Evolutionary conservation across 2,888 invertebrate genomes (phyloP), one percentile per base, ranked within the genome.

Genomic region (Lasioglossum villosulum): DNA sequence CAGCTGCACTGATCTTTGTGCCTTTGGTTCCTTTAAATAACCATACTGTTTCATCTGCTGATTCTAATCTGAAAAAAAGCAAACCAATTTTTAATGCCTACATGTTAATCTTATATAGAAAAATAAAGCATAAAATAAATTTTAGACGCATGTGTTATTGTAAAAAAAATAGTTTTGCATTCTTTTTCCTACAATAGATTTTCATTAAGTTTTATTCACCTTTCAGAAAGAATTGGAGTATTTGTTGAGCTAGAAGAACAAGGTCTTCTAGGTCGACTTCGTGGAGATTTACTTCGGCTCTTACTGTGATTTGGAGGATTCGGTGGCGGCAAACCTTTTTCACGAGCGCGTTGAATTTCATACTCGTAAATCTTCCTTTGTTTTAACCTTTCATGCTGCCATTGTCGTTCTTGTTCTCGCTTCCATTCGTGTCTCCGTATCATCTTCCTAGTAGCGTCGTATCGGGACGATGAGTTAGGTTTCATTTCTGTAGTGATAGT

Each of bases 321-420:
- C 0, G 75, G 56, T 27, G 37, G 19, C 12, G 68, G 76, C 63
- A 86, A 37, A 48, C 79, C 78, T 71, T 71, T 37, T 0, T 87
- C 56, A 27, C 82, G 78, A 19, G 89, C 89, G 5, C 86, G 85
- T 34, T 70, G 82, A 4, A 72, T 80, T 76, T 90, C 93, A 73
- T 89, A 93, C n/a, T 93, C 91, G 80, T 88, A 80, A 34, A 93
- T 92, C 83, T 84, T 92, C 84, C 89, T 87, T 63, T 73, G 37
- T 34, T 92, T 93, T n/a, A 91, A 78, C 63, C n/a, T 83, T 56
- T 93, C 92, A 42, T 93, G 93, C 75, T 91, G 82, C 1, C 88
- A 85, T 27, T 84, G 77, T 27, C 59, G 72, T 34, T 92, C 88
- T 79, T 91, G 92, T 27, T 93, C 88, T 34, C 81, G 86, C 56